Base-by-base conservation (phyloP, 2,113 vertebrate species). In the Cisticola juncidis region DNA sequence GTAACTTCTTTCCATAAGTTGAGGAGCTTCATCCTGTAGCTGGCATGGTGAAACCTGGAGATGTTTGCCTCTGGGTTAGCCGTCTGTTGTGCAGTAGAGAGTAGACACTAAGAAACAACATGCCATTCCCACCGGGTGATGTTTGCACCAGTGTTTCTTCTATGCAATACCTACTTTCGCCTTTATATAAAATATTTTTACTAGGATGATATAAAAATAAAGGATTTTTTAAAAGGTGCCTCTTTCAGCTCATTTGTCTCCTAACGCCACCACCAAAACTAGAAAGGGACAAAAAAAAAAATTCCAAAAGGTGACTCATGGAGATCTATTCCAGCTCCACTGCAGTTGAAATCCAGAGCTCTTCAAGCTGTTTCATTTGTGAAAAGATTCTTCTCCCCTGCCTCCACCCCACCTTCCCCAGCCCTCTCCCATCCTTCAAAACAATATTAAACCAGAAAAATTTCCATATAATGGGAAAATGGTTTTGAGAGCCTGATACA, bases 161-260 rank as follows among this genome's bases (percentile, higher is more conserved):
- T 98, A 98, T 98, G 98, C 98, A 98, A 97, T 97, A 97, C 96
- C 96, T 98, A 98, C 96, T 98, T 97, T 98, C 97, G 94, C 96
- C 98, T 98, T 98, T 98, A 98, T 98, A 98, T 94, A 97, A 97
- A 98, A 97, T 92, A 98, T 98, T 98, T 98, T 98, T 98, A 98
- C 98, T 96, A 98, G 97, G 97, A 97, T 98, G 89, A 98, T 97
- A 98, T 89, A 97, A 95, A 98, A 98, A 98, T 98, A 98, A 98
- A 98, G 93, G 92, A 93, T 97, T 95, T 97, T 96, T 97, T 95
- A 68, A 88, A 97, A 97, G 81, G 94, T 95, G 93, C 44, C 58
- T 95, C 76, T 90, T 86, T 83, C 76, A 94, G 73, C 53, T 97
- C 36, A 54, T 95, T 97, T 95, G 44, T 94, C 57, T 86, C 22